Evolutionary conservation across 2,888 invertebrate species (phyloP), one percentile per base, ranked within the genome.

Genomic region (Nipponacmea schrenckii): DNA sequence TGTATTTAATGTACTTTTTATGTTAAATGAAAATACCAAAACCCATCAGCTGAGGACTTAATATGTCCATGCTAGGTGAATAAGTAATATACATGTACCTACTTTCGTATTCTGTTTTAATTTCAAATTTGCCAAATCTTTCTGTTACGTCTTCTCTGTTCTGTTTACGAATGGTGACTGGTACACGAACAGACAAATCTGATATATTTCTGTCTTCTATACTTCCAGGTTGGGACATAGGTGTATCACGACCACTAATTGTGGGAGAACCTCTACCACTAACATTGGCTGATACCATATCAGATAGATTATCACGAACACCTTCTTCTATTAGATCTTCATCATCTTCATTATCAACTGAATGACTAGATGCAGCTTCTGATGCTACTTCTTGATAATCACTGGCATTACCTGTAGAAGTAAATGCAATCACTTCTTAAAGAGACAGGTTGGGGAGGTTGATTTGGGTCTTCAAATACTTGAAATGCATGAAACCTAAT

Each of bases 61-160:
- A n/a, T n/a, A n/a, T n/a, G n/a, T n/a, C n/a, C n/a, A n/a, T n/a
- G n/a, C n/a, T n/a, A n/a, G n/a, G n/a, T n/a, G n/a, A n/a, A n/a
- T n/a, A n/a, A n/a, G n/a, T n/a, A n/a, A n/a, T n/a, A 39, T 7
- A 39, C 4, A 39, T 39, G 20, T 65, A 79, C 85, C 78, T 76
- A 86, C 85, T 77, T 71, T 86, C 86, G 64, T 86, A 72, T 70
- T 87, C 85, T 15, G 82, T 78, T 74, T 85, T 84, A 48, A 98
- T 95, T 88, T 97, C 97, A 89, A 98, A 98, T 90, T 98, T 97
- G 88, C 98, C 97, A 91, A 98, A 98, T 88, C 97, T 96, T 83
- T 98, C 98, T 83, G 98, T 97, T 73, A 98, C 96, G 84, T 98
- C 98, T 72, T 96, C 96, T 3, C 96, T 92, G 45, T 95, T 95